Evolutionary conservation across 2,797 vertebrate species (phyloP), one percentile per base, ranked within the genome.

Genomic region (Syngnathus rostellatus): DNA sequence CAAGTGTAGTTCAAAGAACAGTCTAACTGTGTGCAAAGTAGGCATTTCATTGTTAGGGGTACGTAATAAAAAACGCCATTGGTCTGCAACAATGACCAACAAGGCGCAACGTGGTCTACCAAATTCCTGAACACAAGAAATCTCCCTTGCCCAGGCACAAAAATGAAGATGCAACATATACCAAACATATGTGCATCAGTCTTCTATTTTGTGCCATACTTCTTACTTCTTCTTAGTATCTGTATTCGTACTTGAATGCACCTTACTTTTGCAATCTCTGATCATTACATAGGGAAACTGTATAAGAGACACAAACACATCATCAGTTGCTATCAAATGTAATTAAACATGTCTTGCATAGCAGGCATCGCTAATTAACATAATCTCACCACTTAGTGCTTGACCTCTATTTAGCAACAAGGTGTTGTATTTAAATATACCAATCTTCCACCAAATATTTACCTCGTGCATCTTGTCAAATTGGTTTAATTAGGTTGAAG

Each of bases 401-500:
- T 79, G 72, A 82, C 82, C 75, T 81, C 66, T 14, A 17, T 41
- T 51, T 41, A 64, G 50, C 41, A 62, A 62, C 60, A 62, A 1
- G 59, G 38, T 21, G 60, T 62, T 62, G 41, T 61, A 25, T 63
- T 77, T 74, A 57, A 54, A 74, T 73, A 71, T 72, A 65, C 63
- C 61, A 37, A 3, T 71, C 58, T 14, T 73, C 68, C 64, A 60
- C 64, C 60, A 83, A 71, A 76, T 63, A 66, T 58, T 55, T 43
- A 58, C 68, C 12, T 72, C 67, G 62, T 25, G 43, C 45, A 48
- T 63, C 54, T 70, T 72, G 72, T 72, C 37, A 72, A 70, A 74
- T 65, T 70, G 55, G 37, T 66, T 74, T 70, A 65, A 72, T 66
- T 72, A 57, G 69, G 55, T 31, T 60, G 40, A 81, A 76, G 77